phyloP scores from a whole-genome alignment of 2,888 invertebrate species.

The Temnothorax unifasciatus region DNA sequence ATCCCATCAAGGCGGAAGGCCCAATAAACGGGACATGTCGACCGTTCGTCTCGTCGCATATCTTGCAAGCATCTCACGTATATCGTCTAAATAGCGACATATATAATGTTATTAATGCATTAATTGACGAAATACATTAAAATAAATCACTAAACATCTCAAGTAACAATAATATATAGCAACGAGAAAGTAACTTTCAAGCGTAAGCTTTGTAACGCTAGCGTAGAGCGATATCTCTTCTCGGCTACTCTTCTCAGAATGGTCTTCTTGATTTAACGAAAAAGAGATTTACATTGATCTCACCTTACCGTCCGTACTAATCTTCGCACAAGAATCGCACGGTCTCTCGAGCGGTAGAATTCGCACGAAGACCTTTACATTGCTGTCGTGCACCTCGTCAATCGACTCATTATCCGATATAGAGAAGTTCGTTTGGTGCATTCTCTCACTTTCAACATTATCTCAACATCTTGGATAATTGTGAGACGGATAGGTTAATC shows the following conservation, averaged over 20 bases:
- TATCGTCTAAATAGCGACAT: slow-evolving; percentile 75
- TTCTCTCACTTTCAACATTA: slow-evolving; percentile 5
- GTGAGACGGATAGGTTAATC: not conserved
- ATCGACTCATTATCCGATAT: slow-evolving; percentile 63
- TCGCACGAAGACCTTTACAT: slow-evolving; percentile 74
- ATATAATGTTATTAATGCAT: not conserved
- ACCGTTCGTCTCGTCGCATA: slow-evolving; percentile 69
- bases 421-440: not conserved
- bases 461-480: not conserved
- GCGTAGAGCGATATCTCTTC: not conserved
- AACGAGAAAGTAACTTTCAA: not conserved
- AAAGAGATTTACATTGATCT: slow-evolving; percentile 2
- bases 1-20: slow-evolving; percentile 84
- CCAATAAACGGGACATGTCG: slow-evolving; percentile 82
- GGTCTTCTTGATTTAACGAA: not conserved
- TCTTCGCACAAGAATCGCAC: slow-evolving; percentile 69
- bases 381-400: slow-evolving; percentile 53
- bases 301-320: slow-evolving; percentile 72
- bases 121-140: not conserved
- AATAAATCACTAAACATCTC: not conserved
- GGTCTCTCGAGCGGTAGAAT: slow-evolving; percentile 68
- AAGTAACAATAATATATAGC: not conserved
- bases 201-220: not conserved
- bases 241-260: not conserved
- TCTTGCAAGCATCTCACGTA: slow-evolving; percentile 83